phyloP scores from a whole-genome alignment of 53 echinoderm and acorn worm species.

The Henricia sp. region DNA sequence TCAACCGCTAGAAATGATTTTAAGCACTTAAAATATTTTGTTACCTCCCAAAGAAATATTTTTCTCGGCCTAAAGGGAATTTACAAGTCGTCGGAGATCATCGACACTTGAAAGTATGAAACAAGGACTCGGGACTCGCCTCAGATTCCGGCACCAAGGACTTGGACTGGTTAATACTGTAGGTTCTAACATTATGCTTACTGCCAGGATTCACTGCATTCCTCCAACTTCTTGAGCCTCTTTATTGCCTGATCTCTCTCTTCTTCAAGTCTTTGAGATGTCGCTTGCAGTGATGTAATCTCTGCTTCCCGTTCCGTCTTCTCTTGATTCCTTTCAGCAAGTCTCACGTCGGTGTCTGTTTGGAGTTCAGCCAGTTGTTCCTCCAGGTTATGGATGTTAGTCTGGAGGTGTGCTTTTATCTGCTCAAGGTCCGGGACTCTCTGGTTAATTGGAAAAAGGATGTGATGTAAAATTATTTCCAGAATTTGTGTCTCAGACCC shows the following conservation, averaged over 20 bases:
- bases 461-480: too few relatives aligned
- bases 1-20: too few relatives aligned
- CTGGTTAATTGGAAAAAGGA: conserved; percentile 1
- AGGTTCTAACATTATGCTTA: background rate
- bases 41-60: too few relatives aligned
- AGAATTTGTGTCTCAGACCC: too few relatives aligned
- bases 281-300: conserved; percentile 14
- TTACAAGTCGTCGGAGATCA: too few relatives aligned
- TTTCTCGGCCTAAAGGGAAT: too few relatives aligned
- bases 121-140: too few relatives aligned
- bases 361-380: conserved; percentile 29
- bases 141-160: too few relatives aligned
- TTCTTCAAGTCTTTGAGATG: background rate
- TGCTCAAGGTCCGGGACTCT: conserved; percentile 42
- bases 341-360: conserved; percentile 43
- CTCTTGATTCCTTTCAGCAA: conserved; percentile 40
- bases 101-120: too few relatives aligned
- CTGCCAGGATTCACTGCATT: conserved; percentile 1
- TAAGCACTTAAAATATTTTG: too few relatives aligned
- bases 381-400: conserved; percentile 55
- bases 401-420: conserved; percentile 45
- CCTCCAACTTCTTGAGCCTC: conserved; percentile 6
- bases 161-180: too few relatives aligned
- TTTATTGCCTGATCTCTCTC: conserved; percentile 13
- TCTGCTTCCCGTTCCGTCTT: conserved; percentile 37